Base-by-base conservation (phyloP, 1,140 invertebrate genomes). In the Hylaeus anthracinus region DNA sequence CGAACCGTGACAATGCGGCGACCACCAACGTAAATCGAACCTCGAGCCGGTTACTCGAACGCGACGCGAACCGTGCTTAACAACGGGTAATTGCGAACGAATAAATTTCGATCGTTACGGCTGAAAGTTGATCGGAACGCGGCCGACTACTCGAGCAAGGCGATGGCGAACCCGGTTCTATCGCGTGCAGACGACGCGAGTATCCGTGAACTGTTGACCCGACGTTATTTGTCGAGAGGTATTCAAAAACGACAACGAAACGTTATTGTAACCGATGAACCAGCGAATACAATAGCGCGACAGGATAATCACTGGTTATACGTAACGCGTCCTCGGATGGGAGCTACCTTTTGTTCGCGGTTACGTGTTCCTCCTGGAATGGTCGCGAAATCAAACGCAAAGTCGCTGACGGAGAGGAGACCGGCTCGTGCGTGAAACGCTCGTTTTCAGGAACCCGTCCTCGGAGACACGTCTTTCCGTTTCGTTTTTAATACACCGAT, bases 291-390 rank as follows among this genome's bases (percentile, higher is more conserved):
- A 77, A 70, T 61, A 10, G 12, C 4, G n/a, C 37, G 56, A 51
- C 56, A 26, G 55, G 15, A 70, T 77, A 77, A 77, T 71, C 56
- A 41, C 39, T 12, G 45, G 65, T 61, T 53, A 60, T 14, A 77
- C 74, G 55, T 60, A 69, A 70, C 60, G 48, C n/a, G 65, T 77
- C 10, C 45, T 56, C 66, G 8, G 75, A n/a, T 43, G 51, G 45
- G 61, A 71, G 56, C 66, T 61, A 70, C 37, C 66, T 71, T 53
- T 77, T 70, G 66, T 70, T 69, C 74, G 9, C 43, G 53, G 53
- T 67, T 77, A 66, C 73, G 74, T 60, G n/a, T 58, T 67, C 45
- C 56, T 67, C 45, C 15, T 26, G 37, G 45, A 3, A 70, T n/a
- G 41, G 37, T 61, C 45, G 45, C 37, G 66, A 61, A 26, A 70